These are phyloP conservation scores for Coelopa frigida DNA, from an alignment of 1,140 invertebrate species.

Conservation along the genomic window DNA sequence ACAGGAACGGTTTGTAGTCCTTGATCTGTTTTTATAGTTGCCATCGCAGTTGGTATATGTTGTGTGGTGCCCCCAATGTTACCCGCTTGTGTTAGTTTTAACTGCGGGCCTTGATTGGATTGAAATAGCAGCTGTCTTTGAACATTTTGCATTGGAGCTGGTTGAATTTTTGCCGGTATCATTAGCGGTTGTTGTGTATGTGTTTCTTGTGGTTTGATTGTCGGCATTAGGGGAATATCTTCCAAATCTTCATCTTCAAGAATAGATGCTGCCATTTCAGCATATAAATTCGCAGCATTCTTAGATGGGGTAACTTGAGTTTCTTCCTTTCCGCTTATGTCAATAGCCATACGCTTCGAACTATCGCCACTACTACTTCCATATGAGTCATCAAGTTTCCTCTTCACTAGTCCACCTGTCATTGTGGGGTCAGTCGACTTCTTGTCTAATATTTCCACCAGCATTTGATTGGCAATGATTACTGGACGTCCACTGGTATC, in stretches of 20 bases:
- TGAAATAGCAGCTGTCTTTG: conserved; percentile 20
- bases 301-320: conserved; percentile 52
- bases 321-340: conserved; percentile 39
- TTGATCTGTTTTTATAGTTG: conserved; percentile 46
- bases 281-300: conserved; percentile 64
- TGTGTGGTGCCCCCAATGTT: conserved; percentile 22
- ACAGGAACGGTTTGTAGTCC: conserved; percentile 45
- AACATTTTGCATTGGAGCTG: conserved; percentile 7
- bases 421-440: conserved; percentile 32
- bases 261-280: conserved; percentile 61
- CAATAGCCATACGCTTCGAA: conserved; percentile 27
- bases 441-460: conserved; percentile 62
- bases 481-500: conserved; percentile 46
- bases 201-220: conserved; percentile 6
- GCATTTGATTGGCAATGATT: conserved; percentile 34
- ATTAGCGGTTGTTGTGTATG: conserved; percentile 28
- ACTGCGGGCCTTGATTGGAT: conserved; percentile 19
- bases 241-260: conserved; percentile 62
- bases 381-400: conserved; percentile 51
- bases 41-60: conserved; percentile 33
- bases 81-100: conserved; percentile 12
- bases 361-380: conserved; percentile 43
- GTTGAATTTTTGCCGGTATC: conserved; percentile 16
- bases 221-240: conserved; percentile 40
- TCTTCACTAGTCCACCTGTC: conserved; percentile 21